These are phyloP conservation scores for Sandelia bainsii DNA, from an alignment of 2,797 vertebrate species.

Conservation along the genomic window DNA sequence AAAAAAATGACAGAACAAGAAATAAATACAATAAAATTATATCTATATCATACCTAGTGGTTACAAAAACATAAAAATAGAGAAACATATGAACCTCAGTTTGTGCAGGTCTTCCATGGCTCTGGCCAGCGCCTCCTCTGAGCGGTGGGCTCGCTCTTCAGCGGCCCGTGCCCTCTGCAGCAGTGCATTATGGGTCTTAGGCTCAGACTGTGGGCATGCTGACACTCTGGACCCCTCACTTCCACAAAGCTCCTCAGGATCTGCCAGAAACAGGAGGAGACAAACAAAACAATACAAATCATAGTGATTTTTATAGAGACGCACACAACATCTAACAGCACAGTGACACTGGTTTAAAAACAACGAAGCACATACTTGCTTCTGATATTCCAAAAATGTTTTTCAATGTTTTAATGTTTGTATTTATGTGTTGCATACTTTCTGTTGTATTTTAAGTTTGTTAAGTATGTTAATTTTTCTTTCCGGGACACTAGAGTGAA, in stretches of 20 bases:
- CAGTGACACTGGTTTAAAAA: too few relatives aligned
- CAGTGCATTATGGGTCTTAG: slow-evolving; percentile 51
- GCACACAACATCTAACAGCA: too few relatives aligned
- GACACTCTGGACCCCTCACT: slow-evolving; percentile 37
- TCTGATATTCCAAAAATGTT: too few relatives aligned
- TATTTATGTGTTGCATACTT: too few relatives aligned
- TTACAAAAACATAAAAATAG: not conserved
- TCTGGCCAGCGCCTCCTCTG: slow-evolving; percentile 88
- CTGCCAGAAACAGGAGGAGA: slow-evolving; percentile 71
- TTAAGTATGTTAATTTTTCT: too few relatives aligned
- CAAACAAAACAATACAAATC: not conserved
- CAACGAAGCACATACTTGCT: too few relatives aligned
- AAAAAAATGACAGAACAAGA: not conserved
- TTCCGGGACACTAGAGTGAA: too few relatives aligned
- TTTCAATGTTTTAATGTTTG: too few relatives aligned
- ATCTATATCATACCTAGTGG: not conserved
- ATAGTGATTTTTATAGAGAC: not conserved
- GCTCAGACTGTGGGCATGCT: slow-evolving; percentile 53
- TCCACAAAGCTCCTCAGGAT: slow-evolving; percentile 89
- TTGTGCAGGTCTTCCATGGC: slow-evolving; percentile 91
- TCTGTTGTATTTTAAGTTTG: too few relatives aligned
- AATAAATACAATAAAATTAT: not conserved
- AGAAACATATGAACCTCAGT: slow-evolving; percentile 86
- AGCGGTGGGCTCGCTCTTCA: slow-evolving; percentile 84
- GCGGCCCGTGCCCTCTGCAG: slow-evolving; percentile 80